phyloP scores from a whole-genome alignment of 2,113 vertebrate genomes.

The Labrus mixtus region DNA sequence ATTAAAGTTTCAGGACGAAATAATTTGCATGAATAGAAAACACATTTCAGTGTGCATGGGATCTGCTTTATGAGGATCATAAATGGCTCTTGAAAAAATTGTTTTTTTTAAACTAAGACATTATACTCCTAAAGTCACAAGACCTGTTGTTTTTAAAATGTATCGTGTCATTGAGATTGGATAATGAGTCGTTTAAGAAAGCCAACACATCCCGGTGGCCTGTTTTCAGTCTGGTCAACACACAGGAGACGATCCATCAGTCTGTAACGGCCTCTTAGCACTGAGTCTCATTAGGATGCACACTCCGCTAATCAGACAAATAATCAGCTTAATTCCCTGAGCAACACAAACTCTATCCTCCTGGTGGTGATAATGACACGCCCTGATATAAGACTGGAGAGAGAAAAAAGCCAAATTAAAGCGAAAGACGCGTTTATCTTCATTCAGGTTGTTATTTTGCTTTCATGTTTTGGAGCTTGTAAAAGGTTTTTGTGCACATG shows the following conservation, averaged over 20 bases:
- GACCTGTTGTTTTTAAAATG: conserved; percentile 50
- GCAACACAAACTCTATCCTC: conserved; percentile 33
- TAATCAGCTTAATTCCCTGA: conserved; percentile 64
- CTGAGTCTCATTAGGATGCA: conserved; percentile 62
- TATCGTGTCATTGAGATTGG: conserved; percentile 58
- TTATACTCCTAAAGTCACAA: conserved; percentile 39
- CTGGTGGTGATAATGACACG: conserved; percentile 53
- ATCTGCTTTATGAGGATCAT: neutral
- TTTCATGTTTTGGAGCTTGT: conserved; percentile 13
- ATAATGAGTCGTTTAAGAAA: conserved; percentile 67
- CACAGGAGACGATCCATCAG: conserved; percentile 51
- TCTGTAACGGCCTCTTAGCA: conserved; percentile 57
- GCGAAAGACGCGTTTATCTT: conserved; percentile 44
- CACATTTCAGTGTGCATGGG: neutral
- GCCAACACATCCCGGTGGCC: conserved; percentile 46
- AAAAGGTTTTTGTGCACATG: conserved; percentile 20
- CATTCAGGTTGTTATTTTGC: conserved; percentile 26
- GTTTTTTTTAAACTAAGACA: conserved; percentile 38
- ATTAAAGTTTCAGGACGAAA: neutral
- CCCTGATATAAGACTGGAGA: conserved; percentile 47
- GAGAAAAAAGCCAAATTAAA: conserved; percentile 49
- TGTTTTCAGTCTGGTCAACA: conserved; percentile 64
- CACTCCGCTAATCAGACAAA: conserved; percentile 68
- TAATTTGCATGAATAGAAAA: neutral
- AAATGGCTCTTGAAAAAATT: conserved; percentile 19